Percentiles rank a stretch among this genome's conserved stretches.
Conservation (phyloP, 2,113 vertebrate genomes). For the Paratilapia polleni region DNA sequence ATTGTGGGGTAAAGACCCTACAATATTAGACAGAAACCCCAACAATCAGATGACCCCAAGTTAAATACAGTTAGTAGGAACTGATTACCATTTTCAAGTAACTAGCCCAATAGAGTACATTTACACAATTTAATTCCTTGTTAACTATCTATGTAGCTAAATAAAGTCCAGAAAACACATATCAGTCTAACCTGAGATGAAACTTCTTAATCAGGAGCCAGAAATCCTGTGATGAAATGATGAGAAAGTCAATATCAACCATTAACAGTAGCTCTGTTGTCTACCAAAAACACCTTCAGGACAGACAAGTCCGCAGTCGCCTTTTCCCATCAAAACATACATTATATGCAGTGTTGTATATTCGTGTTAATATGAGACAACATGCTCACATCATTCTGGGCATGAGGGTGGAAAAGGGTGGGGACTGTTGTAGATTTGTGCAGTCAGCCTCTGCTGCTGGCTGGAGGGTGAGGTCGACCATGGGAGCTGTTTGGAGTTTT, state of each 20-base stretch:
- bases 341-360: conserved; percentile 69
- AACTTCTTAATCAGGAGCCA: conserved; percentile 19
- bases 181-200: conserved; percentile 23
- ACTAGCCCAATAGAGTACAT: neutral
- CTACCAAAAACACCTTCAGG: neutral
- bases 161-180: neutral
- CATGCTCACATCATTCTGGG: conserved; percentile 5
- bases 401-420: neutral
- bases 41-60: no score
- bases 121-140: neutral
- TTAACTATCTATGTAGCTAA: neutral
- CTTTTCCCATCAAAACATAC: conserved; percentile 28
- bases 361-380: conserved; percentile 50
- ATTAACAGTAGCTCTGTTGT: conserved; percentile 56
- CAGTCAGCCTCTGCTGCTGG: conserved; percentile 6
- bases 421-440: neutral
- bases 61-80: neutral
- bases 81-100: neutral
- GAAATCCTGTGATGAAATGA: conserved; percentile 49
- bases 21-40: no score
- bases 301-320: conserved; percentile 22
- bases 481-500: conserved; percentile 42
- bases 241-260: conserved; percentile 32
- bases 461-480: conserved; percentile 2
- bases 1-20: no score